Base-by-base conservation (phyloP, 37 sponge, comb jelly and placozoan genomes). In the Mnemiopsis leidyi region DNA sequence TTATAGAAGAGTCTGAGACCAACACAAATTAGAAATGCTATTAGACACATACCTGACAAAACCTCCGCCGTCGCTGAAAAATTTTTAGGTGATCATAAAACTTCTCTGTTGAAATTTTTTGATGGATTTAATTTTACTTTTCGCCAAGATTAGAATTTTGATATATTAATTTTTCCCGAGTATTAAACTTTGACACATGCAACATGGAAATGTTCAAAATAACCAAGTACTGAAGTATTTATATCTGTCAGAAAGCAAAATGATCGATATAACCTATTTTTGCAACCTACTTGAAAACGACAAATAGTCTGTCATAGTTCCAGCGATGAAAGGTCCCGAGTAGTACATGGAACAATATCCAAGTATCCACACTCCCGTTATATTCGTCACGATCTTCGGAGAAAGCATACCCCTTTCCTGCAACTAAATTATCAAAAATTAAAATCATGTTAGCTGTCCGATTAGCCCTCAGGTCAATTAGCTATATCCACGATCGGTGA, bases 281-380 rank as follows among this genome's bases (percentile, higher is more conserved):
- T 67, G 18, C 7, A 73, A 13, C 26, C 7, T 33, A 79, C 82
- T 38, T 36, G 36, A 32, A 38, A 36, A 79, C 18, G 38, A 31
- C 38, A 9, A 34, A 38, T 79, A 79, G 82, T 79, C 82, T 21
- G 82, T 33, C 20, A 79, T 31, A 29, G 38, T 79, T 9, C 82
- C 82, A 3, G 82, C 82, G 20, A 79, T 20, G 82, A 34, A 36
- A 5, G 82, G 35, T 1, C 82, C 82, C 7, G 26, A 26, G 37
- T 79, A 79, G 82, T 79, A 79, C 38, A 79, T 36, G 7, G 82
- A 21, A 21, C 16, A 79, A 16, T 5, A 28, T 7, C 36, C 7
- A 7, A 79, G 31, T 20, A 26, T 36, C 82, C 82, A 79, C 1
- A 79, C 23, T 13, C 82, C 26, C 36, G 82, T 36, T 9, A 79